Percentiles rank a stretch among this genome's conserved stretches.
These are phyloP conservation scores for Echiichthys vipera DNA, from an alignment of 2,797 vertebrate species.

Conservation along the genomic window DNA sequence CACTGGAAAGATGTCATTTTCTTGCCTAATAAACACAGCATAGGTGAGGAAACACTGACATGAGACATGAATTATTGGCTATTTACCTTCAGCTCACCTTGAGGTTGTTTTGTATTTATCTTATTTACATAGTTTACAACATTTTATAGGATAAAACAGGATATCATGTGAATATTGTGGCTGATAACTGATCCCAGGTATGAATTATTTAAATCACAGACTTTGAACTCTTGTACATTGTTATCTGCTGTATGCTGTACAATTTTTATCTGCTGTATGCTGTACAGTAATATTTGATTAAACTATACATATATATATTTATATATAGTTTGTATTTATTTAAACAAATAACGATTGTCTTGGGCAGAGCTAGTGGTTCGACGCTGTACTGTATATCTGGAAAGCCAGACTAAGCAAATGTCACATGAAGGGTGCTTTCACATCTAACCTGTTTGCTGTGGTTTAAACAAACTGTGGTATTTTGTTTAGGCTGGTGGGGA, in stretches of 20 bases:
- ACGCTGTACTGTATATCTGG: too few relatives aligned
- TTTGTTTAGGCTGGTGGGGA: background rate
- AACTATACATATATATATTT: too few relatives aligned
- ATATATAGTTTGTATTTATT: too few relatives aligned
- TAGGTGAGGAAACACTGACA: constrained; percentile 10
- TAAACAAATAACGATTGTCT: too few relatives aligned
- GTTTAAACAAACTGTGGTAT: background rate
- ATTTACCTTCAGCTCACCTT: constrained; percentile 6
- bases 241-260: background rate
- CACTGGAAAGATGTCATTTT: constrained; percentile 33
- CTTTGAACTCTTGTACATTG: background rate
- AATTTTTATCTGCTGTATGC: background rate
- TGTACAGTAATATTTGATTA: background rate
- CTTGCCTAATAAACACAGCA: constrained; percentile 36
- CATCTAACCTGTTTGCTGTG: background rate
- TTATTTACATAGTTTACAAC: background rate
- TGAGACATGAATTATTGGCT: background rate
- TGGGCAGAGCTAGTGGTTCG: too few relatives aligned
- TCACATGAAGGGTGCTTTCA: background rate
- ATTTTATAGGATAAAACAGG: background rate
- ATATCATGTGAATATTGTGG: background rate
- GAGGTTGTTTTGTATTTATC: background rate
- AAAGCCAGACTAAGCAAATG: too few relatives aligned
- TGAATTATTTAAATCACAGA: background rate
- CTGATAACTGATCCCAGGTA: background rate